These are phyloP conservation scores for Melanotus villosus DNA, from an alignment of 2,888 invertebrate species.

Conservation along the genomic window DNA sequence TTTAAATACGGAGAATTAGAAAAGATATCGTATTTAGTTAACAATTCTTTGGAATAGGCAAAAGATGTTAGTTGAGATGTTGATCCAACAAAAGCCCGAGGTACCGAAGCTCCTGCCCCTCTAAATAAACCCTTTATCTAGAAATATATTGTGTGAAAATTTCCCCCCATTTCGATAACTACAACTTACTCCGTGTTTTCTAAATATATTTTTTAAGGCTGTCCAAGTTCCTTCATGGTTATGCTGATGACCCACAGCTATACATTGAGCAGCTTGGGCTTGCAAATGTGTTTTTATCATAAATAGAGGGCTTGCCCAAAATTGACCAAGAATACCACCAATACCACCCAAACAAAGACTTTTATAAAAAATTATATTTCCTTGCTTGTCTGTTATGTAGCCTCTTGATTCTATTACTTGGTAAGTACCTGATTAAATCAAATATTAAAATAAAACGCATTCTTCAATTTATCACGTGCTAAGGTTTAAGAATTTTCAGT, in stretches of 20 bases:
- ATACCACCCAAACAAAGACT: constrained; percentile 71
- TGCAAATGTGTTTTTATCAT: constrained; percentile 91
- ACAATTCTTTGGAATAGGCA: constrained; percentile 73
- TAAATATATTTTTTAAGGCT: constrained; percentile 71
- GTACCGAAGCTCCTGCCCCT: constrained; percentile 81
- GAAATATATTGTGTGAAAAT: background rate
- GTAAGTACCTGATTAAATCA: constrained; percentile 58
- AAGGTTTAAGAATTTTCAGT: no score
- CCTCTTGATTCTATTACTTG: constrained; percentile 59
- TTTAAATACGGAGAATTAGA: constrained; percentile 70
- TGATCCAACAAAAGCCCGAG: constrained; percentile 85
- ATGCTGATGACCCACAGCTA: constrained; percentile 90
- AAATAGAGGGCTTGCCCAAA: constrained; percentile 82
- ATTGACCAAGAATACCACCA: constrained; percentile 79
- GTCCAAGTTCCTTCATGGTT: constrained; percentile 74
- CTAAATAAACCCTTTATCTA: constrained; percentile 79
- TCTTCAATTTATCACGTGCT: no score
- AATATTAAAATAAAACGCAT: background rate
- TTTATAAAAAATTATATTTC: constrained; percentile 68
- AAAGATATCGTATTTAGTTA: constrained; percentile 61
- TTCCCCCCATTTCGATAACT: no score
- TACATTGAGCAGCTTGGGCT: constrained; percentile 78
- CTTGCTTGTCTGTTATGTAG: constrained; percentile 68
- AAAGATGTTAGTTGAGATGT: constrained; percentile 88
- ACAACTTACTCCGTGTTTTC: constrained; percentile 69